phyloP scores from a whole-genome alignment of 2,797 vertebrate genomes.

The Rhodeus uyekii region DNA sequence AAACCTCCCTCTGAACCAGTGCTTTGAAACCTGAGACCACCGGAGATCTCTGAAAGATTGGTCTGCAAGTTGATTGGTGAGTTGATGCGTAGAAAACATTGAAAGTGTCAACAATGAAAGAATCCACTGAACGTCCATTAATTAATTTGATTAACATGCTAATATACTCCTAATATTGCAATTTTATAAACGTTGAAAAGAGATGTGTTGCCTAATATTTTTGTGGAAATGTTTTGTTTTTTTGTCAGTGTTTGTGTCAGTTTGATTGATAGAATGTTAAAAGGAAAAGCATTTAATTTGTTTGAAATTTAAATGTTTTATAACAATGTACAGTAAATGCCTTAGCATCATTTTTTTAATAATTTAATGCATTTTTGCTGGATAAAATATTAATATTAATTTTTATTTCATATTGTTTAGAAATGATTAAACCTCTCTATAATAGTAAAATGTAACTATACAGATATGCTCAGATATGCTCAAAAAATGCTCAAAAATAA shows the following conservation, averaged over 20 bases:
- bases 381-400: too few species aligned
- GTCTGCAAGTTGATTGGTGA: neutral
- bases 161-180: neutral
- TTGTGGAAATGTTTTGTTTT: too few species aligned
- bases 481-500: too few species aligned
- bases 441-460: too few species aligned
- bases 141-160: neutral
- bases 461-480: too few species aligned
- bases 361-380: too few species aligned
- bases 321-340: too few species aligned
- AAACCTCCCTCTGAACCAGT: conserved; percentile 28
- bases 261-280: neutral
- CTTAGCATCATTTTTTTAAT: too few species aligned
- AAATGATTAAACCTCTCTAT: too few species aligned
- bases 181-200: neutral
- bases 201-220: neutral
- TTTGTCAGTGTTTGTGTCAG: neutral
- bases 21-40: neutral
- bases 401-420: too few species aligned
- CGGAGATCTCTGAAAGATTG: neutral
- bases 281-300: neutral
- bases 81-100: neutral
- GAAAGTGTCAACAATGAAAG: neutral
- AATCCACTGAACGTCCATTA: too few species aligned
- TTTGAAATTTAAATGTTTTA: neutral